Evolutionary conservation across 2,113 vertebrate species (phyloP).

Genomic region (Ginglymostoma cirratum): DNA sequence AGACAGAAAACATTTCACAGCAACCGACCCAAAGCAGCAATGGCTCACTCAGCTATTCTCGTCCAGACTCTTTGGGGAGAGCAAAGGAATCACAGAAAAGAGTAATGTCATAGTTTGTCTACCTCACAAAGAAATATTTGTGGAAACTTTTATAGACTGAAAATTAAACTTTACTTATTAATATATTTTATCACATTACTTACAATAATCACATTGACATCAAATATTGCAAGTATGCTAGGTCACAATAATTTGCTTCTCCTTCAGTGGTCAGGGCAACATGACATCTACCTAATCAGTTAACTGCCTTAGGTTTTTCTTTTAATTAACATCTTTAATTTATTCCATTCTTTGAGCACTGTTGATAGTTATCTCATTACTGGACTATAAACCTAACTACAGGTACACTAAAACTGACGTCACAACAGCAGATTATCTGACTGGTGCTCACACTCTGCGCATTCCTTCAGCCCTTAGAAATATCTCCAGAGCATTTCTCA

Average conservation of each 20-base stretch:
- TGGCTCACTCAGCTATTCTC: not conserved
- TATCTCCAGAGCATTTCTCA: not conserved
- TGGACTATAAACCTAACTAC: not conserved
- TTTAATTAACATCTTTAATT: not conserved
- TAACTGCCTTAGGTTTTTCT: not conserved
- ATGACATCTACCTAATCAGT: not conserved
- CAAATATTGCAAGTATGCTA: not conserved
- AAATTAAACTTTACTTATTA: not conserved
- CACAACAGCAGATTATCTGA: not conserved
- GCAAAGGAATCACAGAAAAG: not conserved
- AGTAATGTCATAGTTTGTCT: not conserved
- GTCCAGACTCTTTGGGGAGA: not conserved
- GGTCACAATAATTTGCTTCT: not conserved
- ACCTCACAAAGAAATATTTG: not conserved
- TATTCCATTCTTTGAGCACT: slow-evolving; percentile 5
- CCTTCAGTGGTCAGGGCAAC: not conserved
- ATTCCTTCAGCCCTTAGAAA: not conserved
- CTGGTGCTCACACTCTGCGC: not conserved
- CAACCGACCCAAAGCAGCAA: not conserved
- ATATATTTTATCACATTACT: not conserved
- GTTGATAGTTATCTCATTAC: not conserved
- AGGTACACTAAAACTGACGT: not conserved
- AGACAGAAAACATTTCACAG: not conserved
- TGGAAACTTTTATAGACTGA: not conserved
- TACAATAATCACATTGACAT: not conserved